These are phyloP conservation scores for Syngnathus acus DNA, from an alignment of 2,797 vertebrate species.

Conservation along the genomic window DNA sequence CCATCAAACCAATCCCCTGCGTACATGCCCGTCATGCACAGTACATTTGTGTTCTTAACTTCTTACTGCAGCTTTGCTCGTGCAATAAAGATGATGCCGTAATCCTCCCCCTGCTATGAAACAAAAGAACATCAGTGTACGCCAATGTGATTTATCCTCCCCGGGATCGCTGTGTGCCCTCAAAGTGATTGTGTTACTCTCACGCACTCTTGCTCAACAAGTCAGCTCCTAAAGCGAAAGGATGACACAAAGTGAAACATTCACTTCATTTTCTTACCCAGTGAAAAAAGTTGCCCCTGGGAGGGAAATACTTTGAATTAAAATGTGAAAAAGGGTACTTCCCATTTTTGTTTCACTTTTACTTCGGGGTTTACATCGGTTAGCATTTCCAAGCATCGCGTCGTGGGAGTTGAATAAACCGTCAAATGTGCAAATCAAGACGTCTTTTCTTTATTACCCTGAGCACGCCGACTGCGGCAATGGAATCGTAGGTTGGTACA, in stretches of 20 bases:
- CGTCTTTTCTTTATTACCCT: conserved; percentile 30
- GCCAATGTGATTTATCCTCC: conserved; percentile 29
- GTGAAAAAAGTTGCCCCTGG: conserved; percentile 25
- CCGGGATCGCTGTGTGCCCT: conserved; percentile 19
- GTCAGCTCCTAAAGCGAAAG: conserved; percentile 58
- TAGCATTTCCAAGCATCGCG: not conserved
- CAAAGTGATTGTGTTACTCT: conserved; percentile 18
- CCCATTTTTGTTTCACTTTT: not conserved
- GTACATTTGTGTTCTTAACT: conserved; percentile 26
- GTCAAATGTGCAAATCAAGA: conserved; percentile 48
- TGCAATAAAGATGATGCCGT: conserved; percentile 21
- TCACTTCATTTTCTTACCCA: conserved; percentile 53
- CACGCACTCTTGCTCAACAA: conserved; percentile 20
- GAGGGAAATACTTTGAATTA: conserved; percentile 10
- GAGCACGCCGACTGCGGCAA: conserved; percentile 24
- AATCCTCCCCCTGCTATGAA: conserved; percentile 27
- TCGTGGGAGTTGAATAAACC: conserved; percentile 48
- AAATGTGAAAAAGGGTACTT: not conserved
- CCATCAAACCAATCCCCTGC: conserved; percentile 30
- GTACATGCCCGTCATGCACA: conserved; percentile 27
- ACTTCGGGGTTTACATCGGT: not conserved
- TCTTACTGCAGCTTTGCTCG: conserved; percentile 22
- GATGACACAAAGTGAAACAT: conserved; percentile 48
- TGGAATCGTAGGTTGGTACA: not conserved
- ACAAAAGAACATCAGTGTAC: conserved; percentile 9